Evolutionary conservation across 2,113 vertebrate genomes (phyloP), one percentile per base, ranked within the genome.

Genomic region (Cavia porcellus): DNA sequence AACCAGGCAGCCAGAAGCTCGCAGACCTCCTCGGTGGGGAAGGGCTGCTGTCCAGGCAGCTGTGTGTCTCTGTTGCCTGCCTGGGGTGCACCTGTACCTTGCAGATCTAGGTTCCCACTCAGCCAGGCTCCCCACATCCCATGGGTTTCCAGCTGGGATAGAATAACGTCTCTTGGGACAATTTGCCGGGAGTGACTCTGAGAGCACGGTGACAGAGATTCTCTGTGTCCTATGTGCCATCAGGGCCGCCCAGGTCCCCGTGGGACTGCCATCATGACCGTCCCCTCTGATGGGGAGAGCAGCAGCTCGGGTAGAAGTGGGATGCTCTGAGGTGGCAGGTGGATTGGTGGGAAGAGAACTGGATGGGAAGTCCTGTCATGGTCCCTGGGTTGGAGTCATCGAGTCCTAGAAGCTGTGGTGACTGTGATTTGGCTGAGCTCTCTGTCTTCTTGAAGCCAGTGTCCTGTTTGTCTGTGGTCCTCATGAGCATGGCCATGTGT

Each of bases 111-210:
- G 50, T 30, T 57, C 45, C 38, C 47, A 28, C 17, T 13, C 20
- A 2, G 45, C 61, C n/a, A 6, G 50, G 28, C 64, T 70, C 55
- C 45, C 50, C 38, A 47, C 52, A 77, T 28, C 28, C 28, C 2
- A 59, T 7, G 50, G 86, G 80, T 32, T 92, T 28, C 83, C 96
- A 70, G 38, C 52, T 75, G 90, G 13, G 90, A 82, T 35, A 86
- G 47, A 94, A 83, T 12, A 93, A 22, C 68, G 74, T 96, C 96
- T 95, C 25, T 79, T 72, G 70, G 70, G n/a, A 72, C 35, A 35
- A 42, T 57, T 86, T 17, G 59, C 0, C 0, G 17, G 61, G 80
- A 50, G 55, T 80, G 74, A 87, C 52, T 4, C 57, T 8, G 74
- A 79, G n/a, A 66, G 32, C 3, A 22, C 0, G 3, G 61, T 17